Evolutionary conservation across 2,113 vertebrate species (phyloP).

Genomic region (Pollimyrus isidori): DNA sequence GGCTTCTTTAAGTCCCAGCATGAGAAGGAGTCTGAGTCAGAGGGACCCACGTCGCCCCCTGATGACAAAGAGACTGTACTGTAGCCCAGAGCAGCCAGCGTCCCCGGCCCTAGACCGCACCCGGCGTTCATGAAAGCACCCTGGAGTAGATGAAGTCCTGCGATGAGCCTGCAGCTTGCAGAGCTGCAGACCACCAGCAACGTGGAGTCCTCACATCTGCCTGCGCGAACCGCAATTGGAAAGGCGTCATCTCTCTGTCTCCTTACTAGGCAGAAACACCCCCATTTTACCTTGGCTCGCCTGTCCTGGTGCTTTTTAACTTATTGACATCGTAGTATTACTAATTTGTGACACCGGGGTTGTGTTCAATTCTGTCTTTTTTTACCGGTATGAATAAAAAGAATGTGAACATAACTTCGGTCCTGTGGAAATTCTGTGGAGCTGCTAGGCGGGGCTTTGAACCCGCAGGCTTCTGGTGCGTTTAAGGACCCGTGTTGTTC

Average conservation of each 20-base stretch:
- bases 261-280: not conserved
- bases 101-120: not conserved
- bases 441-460: not conserved
- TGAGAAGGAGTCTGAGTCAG: not conserved
- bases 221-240: not conserved
- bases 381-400: not conserved
- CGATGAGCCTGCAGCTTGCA: not conserved
- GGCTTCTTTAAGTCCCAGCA: conserved; percentile 9
- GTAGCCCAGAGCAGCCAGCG: not conserved
- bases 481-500: not conserved
- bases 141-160: not conserved
- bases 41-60: not conserved
- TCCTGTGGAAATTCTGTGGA: not conserved
- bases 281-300: not conserved
- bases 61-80: not conserved
- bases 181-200: not conserved
- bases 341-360: not conserved
- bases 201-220: not conserved
- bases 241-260: not conserved
- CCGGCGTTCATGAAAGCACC: not conserved
- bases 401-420: not conserved
- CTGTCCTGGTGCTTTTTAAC: not conserved
- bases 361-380: not conserved
- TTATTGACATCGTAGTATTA: not conserved
- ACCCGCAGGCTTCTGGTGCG: not conserved